Base-by-base conservation (phyloP, 2,797 vertebrate genomes). In the Acrossocheilus fasciatus region DNA sequence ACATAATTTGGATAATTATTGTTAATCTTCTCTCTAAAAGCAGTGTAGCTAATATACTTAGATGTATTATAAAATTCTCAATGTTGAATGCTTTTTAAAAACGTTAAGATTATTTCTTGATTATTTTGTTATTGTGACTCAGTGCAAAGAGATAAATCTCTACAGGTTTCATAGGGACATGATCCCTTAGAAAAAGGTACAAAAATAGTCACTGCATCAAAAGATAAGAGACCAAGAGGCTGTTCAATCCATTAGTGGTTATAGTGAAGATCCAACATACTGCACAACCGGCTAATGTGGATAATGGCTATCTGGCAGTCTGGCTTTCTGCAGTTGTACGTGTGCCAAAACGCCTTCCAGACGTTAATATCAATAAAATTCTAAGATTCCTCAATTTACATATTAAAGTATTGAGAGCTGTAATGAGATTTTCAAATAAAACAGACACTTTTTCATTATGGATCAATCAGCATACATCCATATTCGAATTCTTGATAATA, bases 241-340 rank as follows among this genome's bases (percentile, higher is more conserved):
- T 80, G 57, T 73, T 23, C 54, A 74, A 68, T 89, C 90, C 90
- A 90, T 89, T 89, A 90, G 85, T 23, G 45, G 74, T 62, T 50
- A 39, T 82, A 69, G 64, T 81, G 43, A 81, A 87, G 47, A 66
- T 88, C 87, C 80, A 85, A 59, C 17, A 68, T 64, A 57, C 79
- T 70, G 36, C 54, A 69, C 84, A 87, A 82, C 66, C n/a, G 43
- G 41, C 85, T 89, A 88, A 90, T 89, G 90, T 76, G 39, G 57
- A 39, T 89, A 86, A 90, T 89, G 88, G 86, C 78, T 77, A 76
- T 81, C 45, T 83, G 86, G 78, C 84, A 86, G 84, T 81, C 86
- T 30, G 64, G 62, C 69, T 76, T 20, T 85, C 57, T 52, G 62
- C 52, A 20, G 47, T 26, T 84, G 79, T 66, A 77, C 50, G 12